phyloP scores from a whole-genome alignment of 2,888 invertebrate genomes.

The Dynastes maya region DNA sequence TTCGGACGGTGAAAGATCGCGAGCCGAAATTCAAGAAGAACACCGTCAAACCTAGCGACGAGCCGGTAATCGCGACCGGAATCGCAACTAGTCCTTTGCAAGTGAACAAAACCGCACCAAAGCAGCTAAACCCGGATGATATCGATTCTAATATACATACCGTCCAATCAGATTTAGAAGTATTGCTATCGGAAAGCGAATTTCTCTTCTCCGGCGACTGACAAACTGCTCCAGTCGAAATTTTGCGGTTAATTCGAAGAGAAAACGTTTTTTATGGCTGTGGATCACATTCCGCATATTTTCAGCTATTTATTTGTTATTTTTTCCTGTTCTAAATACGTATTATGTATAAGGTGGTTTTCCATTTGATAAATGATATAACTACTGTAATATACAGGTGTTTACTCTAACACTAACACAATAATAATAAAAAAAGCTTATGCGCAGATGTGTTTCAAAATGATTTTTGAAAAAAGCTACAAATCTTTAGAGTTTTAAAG shows the following conservation, averaged over 20 bases:
- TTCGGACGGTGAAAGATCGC: constrained; percentile 67
- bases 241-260: constrained; percentile 4
- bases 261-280: constrained; percentile 59
- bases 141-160: constrained; percentile 76
- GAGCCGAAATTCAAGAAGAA: constrained; percentile 56
- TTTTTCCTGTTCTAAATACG: not conserved
- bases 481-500: no score
- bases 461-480: no score
- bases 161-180: constrained; percentile 77
- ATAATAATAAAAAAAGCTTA: no score
- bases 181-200: constrained; percentile 75
- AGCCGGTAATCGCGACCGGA: constrained; percentile 61
- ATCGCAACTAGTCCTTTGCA: constrained; percentile 56
- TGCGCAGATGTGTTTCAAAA: no score
- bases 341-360: constrained; percentile 17
- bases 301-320: constrained; percentile 53
- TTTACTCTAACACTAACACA: no score
- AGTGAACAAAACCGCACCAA: constrained; percentile 54
- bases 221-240: constrained; percentile 58
- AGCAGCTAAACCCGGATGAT: constrained; percentile 61
- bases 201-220: constrained; percentile 73
- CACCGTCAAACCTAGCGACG: constrained; percentile 63
- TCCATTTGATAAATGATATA: constrained; percentile 3
- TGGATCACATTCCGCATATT: constrained; percentile 64
- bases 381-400: not conserved